phyloP scores from a whole-genome alignment of 2,113 vertebrate species.

The Vireo altiloquus region DNA sequence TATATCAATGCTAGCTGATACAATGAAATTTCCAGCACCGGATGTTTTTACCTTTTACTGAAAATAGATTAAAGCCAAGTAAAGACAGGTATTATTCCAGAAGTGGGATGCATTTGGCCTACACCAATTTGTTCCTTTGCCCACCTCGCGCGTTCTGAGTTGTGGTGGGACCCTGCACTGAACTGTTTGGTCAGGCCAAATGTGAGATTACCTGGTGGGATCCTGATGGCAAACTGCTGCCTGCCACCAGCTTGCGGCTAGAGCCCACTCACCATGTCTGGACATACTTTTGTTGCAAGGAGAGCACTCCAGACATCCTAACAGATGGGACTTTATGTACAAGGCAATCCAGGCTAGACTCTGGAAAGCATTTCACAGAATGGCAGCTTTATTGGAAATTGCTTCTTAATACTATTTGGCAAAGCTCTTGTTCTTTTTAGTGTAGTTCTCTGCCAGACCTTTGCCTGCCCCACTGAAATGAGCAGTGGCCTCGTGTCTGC shows the following conservation, averaged over 20 bases:
- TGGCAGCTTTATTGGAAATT: not conserved
- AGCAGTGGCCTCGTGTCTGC: accelerated
- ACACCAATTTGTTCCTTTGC: not conserved
- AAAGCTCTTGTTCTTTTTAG: not conserved
- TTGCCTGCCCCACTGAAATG: accelerated
- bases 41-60: not conserved
- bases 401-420: not conserved
- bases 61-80: not conserved
- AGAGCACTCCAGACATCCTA: not conserved
- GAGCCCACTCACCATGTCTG: not conserved
- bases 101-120: not conserved
- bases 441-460: not conserved
- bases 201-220: not conserved
- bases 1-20: not conserved
- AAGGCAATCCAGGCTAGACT: not conserved
- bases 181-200: not conserved
- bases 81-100: not conserved
- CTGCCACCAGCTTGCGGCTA: not conserved
- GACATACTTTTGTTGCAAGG: not conserved
- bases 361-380: not conserved
- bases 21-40: not conserved
- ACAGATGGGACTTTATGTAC: not conserved
- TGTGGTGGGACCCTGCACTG: not conserved
- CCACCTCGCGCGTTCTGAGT: accelerated
- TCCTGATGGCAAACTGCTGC: not conserved